These are phyloP conservation scores for Enchytraeus crypticus DNA, from an alignment of 2,888 invertebrate genomes.

Conservation along the genomic window DNA sequence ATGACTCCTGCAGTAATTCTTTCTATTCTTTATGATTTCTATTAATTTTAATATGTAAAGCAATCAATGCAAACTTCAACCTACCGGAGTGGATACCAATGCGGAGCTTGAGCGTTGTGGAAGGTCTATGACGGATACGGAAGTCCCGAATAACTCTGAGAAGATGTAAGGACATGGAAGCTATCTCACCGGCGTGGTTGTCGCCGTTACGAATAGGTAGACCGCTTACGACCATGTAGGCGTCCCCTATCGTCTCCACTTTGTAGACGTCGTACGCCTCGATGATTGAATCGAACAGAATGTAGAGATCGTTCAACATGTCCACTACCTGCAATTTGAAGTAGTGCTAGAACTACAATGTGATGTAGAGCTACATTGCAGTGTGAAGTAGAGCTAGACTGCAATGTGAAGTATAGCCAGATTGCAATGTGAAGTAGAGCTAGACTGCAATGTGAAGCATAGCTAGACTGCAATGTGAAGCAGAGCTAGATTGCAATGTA, in stretches of 20 bases:
- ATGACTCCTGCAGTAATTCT: no score
- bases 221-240: slow-evolving; percentile 31
- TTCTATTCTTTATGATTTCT: background rate
- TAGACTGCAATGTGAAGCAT: no score
- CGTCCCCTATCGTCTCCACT: slow-evolving; percentile 27
- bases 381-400: no score
- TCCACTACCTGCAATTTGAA: slow-evolving; percentile 66
- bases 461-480: no score
- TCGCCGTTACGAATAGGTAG: slow-evolving; percentile 41
- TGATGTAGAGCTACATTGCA: no score
- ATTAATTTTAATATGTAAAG: background rate
- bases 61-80: background rate
- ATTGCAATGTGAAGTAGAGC: no score
- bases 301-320: slow-evolving; percentile 76
- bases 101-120: slow-evolving; percentile 41
- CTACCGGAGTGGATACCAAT: slow-evolving; percentile 48
- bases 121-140: slow-evolving; percentile 37
- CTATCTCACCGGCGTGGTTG: slow-evolving; percentile 45
- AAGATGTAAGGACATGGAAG: slow-evolving; percentile 46
- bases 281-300: slow-evolving; percentile 77
- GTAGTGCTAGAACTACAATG: no score
- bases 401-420: no score
- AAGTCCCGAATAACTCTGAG: slow-evolving; percentile 39
- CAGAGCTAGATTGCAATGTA: no score
- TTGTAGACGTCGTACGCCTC: slow-evolving; percentile 65